These are phyloP conservation scores for Drosophila saltans DNA, from an alignment of 1,140 invertebrate genomes.

Conservation along the genomic window DNA sequence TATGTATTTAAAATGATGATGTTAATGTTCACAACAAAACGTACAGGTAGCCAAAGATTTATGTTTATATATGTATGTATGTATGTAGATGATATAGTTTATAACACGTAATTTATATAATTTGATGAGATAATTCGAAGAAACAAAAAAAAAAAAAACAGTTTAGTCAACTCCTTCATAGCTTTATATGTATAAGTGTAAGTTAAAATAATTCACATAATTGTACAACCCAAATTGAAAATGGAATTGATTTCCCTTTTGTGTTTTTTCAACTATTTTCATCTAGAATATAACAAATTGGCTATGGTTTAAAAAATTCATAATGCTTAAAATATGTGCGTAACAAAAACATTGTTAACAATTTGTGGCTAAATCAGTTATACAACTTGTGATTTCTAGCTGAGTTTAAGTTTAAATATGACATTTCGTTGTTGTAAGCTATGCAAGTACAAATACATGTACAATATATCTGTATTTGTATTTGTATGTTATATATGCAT, in stretches of 20 bases:
- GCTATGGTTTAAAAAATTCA: constrained; percentile 59
- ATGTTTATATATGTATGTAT: constrained; percentile 29
- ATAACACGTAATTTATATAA: constrained; percentile 24
- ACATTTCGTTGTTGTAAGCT: constrained; percentile 47
- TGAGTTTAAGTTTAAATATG: constrained; percentile 26
- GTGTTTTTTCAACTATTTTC: constrained; percentile 23
- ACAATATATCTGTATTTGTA: background rate
- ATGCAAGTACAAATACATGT: constrained; percentile 1
- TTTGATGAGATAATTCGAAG: constrained; percentile 52
- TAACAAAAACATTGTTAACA: constrained; percentile 57
- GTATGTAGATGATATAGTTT: constrained; percentile 30
- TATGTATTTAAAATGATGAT: constrained; percentile 64
- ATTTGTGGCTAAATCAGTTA: constrained; percentile 45
- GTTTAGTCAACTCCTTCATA: background rate
- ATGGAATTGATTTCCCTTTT: constrained; percentile 37
- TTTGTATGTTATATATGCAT: too few relatives aligned
- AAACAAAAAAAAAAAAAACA: constrained; percentile 45
- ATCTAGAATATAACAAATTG: constrained; percentile 53
- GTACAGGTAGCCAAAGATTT: constrained; percentile 62
- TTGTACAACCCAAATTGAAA: constrained; percentile 63
- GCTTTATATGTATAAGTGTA: too few relatives aligned
- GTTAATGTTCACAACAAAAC: constrained; percentile 46
- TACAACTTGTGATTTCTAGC: constrained; percentile 14
- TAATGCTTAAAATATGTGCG: constrained; percentile 72
- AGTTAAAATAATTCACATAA: constrained; percentile 44